A percentile compares a stretch with the other conserved stretches of the same genome.
Conservation (phyloP, 2,113 vertebrate species). For the Progne subis region DNA sequence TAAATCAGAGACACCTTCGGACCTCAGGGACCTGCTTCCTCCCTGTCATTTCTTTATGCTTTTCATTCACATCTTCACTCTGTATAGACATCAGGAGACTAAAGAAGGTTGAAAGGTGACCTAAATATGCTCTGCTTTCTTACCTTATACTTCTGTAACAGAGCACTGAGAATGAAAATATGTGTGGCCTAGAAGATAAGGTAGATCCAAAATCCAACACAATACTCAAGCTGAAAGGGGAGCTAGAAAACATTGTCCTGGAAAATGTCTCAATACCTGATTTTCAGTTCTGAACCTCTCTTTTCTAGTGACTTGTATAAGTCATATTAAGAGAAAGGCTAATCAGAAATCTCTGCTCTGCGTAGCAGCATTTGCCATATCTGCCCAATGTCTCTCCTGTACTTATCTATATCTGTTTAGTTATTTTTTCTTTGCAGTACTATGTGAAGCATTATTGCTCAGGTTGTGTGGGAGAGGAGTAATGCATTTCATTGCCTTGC, state of each 20-base stretch:
- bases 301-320: not conserved
- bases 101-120: slow-evolving; percentile 3
- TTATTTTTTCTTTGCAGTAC: not conserved
- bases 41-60: not conserved
- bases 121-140: not conserved
- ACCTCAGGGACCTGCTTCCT: not conserved
- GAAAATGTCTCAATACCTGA: not conserved
- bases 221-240: not conserved
- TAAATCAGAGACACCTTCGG: not conserved
- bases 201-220: not conserved
- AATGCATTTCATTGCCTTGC: not conserved
- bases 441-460: not conserved
- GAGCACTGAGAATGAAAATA: not conserved
- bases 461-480: not conserved
- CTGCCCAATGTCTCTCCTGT: not conserved
- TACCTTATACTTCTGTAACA: not conserved
- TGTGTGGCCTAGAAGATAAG: not conserved
- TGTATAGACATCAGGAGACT: not conserved
- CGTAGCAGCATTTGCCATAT: not conserved
- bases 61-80: not conserved
- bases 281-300: not conserved
- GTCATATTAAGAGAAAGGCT: not conserved
- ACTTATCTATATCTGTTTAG: not conserved
- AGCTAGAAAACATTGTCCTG: not conserved
- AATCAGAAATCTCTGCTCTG: not conserved